Evolutionary conservation across 1,140 invertebrate genomes (phyloP).

Genomic region (Pogonus chalceus): DNA sequence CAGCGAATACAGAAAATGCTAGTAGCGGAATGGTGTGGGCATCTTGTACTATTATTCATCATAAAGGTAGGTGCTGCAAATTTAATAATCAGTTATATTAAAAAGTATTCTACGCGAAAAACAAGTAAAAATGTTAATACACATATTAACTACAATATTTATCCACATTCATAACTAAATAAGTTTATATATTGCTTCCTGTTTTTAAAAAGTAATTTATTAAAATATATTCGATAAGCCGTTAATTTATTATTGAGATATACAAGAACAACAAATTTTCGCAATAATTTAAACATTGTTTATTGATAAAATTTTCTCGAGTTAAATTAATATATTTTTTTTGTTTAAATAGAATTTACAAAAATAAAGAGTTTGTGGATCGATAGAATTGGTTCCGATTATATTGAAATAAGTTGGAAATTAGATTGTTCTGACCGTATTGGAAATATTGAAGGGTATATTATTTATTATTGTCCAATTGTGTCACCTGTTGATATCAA

Average conservation of each 20-base stretch:
- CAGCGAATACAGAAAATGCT: constrained; percentile 48
- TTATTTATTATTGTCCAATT: constrained; percentile 58
- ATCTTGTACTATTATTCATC: constrained; percentile 60
- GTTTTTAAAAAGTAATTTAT: too few species aligned
- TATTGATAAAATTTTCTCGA: constrained; percentile 53
- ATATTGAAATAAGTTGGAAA: constrained; percentile 55
- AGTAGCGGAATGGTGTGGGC: constrained; percentile 72
- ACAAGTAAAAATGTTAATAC: too few species aligned
- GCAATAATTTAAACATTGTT: too few species aligned
- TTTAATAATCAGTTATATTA: too few species aligned
- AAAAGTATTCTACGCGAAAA: too few species aligned
- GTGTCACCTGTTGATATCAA: constrained; percentile 38
- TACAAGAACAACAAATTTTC: too few species aligned
- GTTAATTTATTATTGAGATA: too few species aligned
- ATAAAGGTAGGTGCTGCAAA: too few species aligned
- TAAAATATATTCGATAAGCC: too few species aligned
- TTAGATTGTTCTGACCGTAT: constrained; percentile 58
- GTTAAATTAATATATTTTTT: constrained; percentile 44
- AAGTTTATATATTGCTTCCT: too few species aligned
- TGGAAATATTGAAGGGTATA: constrained; percentile 52
- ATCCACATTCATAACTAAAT: too few species aligned
- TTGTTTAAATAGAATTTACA: constrained; percentile 40
- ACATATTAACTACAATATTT: too few species aligned
- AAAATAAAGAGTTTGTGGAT: constrained; percentile 58
- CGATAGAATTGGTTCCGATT: constrained; percentile 43